Evolutionary conservation across 2,113 vertebrate species (phyloP).

Genomic region (Empidonax traillii): DNA sequence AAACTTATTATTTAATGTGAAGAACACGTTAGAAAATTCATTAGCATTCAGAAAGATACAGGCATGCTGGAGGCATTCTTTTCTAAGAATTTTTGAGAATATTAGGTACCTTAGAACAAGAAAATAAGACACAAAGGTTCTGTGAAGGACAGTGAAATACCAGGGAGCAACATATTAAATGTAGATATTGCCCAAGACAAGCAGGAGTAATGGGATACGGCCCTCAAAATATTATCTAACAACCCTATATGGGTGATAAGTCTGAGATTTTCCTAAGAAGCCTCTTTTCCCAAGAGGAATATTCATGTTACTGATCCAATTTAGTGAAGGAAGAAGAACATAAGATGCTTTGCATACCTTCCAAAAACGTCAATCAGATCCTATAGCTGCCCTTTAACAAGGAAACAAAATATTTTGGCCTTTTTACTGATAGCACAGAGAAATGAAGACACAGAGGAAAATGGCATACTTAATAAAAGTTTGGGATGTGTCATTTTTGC

Average conservation of each 20-base stretch:
- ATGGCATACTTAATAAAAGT: not conserved
- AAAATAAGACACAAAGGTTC: not conserved
- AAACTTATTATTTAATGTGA: not conserved
- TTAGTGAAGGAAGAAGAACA: not conserved
- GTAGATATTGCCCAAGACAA: not conserved
- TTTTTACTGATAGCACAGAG: not conserved
- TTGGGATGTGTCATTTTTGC: slow-evolving; percentile 37
- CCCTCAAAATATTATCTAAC: not conserved
- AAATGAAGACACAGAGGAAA: not conserved
- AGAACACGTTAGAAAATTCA: not conserved
- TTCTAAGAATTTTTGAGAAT: not conserved
- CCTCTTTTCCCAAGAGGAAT: not conserved
- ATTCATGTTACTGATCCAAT: not conserved
- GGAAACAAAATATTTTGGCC: not conserved
- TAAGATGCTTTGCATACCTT: not conserved
- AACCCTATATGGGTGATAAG: not conserved
- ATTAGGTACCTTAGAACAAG: not conserved
- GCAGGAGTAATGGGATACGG: not conserved
- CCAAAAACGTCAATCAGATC: not conserved
- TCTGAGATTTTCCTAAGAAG: not conserved
- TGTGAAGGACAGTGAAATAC: not conserved
- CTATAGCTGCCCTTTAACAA: not conserved
- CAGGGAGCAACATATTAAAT: not conserved
- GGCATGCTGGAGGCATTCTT: not conserved
- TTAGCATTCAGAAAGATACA: not conserved